phyloP scores from a whole-genome alignment of 2,888 invertebrate species.

The Prosapia bicincta region DNA sequence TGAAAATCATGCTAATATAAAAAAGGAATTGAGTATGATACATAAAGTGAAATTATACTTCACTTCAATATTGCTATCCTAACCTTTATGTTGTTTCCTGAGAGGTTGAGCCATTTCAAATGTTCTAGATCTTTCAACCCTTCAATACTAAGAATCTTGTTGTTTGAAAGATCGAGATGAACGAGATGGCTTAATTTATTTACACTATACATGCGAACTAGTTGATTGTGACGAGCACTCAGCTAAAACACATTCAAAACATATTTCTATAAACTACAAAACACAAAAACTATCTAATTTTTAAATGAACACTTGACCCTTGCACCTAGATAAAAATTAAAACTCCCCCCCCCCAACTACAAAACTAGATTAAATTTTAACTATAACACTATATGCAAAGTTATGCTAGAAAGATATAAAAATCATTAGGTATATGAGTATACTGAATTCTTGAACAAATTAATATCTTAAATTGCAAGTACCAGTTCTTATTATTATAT shows the following conservation, averaged over 20 bases:
- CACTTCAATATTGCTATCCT: slow-evolving; percentile 12
- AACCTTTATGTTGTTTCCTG: slow-evolving; percentile 87
- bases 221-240: slow-evolving; percentile 79
- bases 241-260: slow-evolving; percentile 56
- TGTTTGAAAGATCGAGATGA: slow-evolving; percentile 79
- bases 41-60: slow-evolving; percentile 15
- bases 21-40: slow-evolving; percentile 7
- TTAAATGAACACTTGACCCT: no score
- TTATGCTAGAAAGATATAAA: no score
- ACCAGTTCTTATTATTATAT: no score
- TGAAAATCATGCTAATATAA: neutral
- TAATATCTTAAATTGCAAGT: no score
- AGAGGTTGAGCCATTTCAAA: slow-evolving; percentile 75
- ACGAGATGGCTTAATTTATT: slow-evolving; percentile 75
- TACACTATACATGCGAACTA: slow-evolving; percentile 84
- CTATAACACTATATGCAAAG: no score
- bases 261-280: slow-evolving; percentile 31
- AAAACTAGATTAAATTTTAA: no score
- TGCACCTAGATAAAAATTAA: no score
- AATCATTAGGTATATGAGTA: no score
- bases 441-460: no score
- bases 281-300: slow-evolving; percentile 20
- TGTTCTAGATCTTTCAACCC: slow-evolving; percentile 80
- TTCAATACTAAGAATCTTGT: slow-evolving; percentile 85
- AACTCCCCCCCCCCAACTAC: no score